phyloP scores from a whole-genome alignment of 2,113 vertebrate species.

The Actenoides lindsayi region DNA sequence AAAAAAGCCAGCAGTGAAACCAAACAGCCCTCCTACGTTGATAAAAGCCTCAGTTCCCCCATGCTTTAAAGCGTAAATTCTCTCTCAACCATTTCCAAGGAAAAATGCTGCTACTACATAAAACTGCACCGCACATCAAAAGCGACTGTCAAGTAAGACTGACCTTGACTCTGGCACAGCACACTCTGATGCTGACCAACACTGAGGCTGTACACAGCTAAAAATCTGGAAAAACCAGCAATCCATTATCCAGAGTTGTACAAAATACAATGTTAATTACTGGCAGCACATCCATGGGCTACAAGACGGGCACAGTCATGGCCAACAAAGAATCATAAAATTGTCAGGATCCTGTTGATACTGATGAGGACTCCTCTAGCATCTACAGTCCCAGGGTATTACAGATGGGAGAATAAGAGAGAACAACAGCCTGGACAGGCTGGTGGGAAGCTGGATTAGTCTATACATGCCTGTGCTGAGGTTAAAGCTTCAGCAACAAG shows the following conservation, averaged over 20 bases:
- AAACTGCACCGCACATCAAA: neutral
- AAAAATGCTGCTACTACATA: neutral
- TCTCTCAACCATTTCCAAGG: neutral
- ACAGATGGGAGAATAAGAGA: rapidly evolving
- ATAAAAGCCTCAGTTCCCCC: neutral
- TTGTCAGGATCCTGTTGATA: neutral
- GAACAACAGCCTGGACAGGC: too few species aligned
- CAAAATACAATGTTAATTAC: neutral
- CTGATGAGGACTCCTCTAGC: neutral
- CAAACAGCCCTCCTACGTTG: neutral
- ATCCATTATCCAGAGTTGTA: neutral
- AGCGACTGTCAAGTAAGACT: rapidly evolving
- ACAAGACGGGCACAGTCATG: neutral
- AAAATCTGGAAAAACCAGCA: neutral
- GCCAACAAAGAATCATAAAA: neutral
- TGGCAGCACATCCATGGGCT: neutral
- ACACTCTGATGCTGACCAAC: neutral
- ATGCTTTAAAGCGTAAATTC: neutral
- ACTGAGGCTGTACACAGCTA: rapidly evolving
- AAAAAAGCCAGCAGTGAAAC: neutral
- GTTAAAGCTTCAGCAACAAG: neutral
- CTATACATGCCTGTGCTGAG: neutral
- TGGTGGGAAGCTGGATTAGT: neutral
- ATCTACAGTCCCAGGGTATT: rapidly evolving
- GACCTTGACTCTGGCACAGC: neutral